Evolutionary conservation across 1,140 invertebrate genomes (phyloP), one percentile per base, ranked within the genome.

Genomic region (Hyles euphorbiae): DNA sequence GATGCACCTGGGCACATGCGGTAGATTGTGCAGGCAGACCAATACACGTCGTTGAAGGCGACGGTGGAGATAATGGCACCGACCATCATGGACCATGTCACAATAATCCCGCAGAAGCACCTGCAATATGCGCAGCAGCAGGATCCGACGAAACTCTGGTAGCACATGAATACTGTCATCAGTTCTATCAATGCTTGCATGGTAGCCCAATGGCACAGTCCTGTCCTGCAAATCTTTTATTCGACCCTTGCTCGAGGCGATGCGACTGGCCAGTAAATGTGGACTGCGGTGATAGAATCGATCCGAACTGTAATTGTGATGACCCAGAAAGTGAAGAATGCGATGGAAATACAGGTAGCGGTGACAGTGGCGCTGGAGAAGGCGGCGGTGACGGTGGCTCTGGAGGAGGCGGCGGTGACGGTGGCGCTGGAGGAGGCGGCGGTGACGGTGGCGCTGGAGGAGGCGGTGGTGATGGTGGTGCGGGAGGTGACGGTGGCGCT

Each of bases 241-340:
- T 90, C 71, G 92, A 93, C 73, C 87, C 92, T 53, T 56, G 76
- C 45, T 68, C 67, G 9, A 79, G 91, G 79, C 74, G 90, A 60
- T 90, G 94, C 74, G 89, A 94, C 67, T 88, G 92, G 90, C 82
- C 91, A 44, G 64, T 89, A 59, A 81, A 89, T 67, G 91, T 95
- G 7, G 60, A 68, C 6, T 71, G 67, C 51, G 69, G 65, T 6
- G 60, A 68, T 8, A 68, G 67, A 54, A 33, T 58, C 11, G 53
- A 52, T 52, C 32, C 53, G 22, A 22, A 22, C 8, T 40, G 36
- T 40, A 40, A 5, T 8, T 40, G 36, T n/a, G 62, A 40, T 8
- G 8, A 40, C 8, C 5, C 5, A 5, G 36, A 40, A 40, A 8
- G 8, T 3, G 8, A 40, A 5, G 36, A 40, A 40, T 40, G 36